phyloP scores from a whole-genome alignment of 2,113 vertebrate species.

The Cynopterus brachyotis region DNA sequence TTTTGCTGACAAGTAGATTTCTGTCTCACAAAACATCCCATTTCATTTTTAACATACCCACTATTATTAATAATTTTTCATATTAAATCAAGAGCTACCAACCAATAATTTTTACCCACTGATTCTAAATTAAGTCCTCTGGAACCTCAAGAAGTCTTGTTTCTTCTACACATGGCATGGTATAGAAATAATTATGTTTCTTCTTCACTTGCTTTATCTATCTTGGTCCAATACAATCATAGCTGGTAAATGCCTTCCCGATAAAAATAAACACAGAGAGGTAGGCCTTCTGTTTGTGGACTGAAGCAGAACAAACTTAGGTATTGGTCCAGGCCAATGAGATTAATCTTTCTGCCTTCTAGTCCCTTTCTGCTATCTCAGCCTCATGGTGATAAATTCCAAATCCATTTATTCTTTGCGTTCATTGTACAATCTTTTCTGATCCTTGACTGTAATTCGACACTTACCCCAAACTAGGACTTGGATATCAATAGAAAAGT shows the following conservation, averaged over 20 bases:
- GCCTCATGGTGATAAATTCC: background rate
- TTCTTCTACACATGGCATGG: background rate
- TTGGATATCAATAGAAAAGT: background rate
- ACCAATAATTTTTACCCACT: background rate
- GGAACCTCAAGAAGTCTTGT: background rate
- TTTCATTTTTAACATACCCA: slow-evolving; percentile 11
- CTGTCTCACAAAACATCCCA: background rate
- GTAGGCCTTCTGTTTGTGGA: background rate
- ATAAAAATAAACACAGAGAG: background rate
- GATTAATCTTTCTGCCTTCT: background rate
- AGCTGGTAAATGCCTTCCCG: background rate
- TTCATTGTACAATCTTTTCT: background rate
- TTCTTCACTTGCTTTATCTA: background rate
- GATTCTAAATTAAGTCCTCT: background rate
- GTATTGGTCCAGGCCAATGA: background rate
- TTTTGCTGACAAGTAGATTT: background rate
- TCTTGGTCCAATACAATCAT: background rate
- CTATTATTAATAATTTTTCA: slow-evolving; percentile 15
- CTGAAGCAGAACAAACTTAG: background rate
- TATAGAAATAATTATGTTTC: background rate
- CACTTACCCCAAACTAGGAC: background rate
- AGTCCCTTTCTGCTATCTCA: background rate
- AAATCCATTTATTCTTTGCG: background rate
- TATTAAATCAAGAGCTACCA: background rate
- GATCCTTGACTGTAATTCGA: background rate